These are phyloP conservation scores for Cololabis saira DNA, from an alignment of 2,113 vertebrate genomes.

Conservation along the genomic window DNA sequence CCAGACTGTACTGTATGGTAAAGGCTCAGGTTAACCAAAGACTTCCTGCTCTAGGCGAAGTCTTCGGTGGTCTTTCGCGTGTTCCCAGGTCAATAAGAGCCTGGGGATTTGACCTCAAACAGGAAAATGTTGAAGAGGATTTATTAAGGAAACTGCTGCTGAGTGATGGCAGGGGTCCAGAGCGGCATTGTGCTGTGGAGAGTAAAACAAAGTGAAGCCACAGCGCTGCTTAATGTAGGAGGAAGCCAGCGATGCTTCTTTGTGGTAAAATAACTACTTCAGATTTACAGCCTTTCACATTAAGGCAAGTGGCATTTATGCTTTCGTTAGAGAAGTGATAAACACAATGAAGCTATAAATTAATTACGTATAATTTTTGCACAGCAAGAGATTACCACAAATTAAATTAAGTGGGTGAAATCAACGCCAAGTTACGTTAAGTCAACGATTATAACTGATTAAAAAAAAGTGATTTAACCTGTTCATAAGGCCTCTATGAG, in stretches of 20 bases:
- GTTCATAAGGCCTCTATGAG: too few relatives aligned
- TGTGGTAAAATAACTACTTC: too few relatives aligned
- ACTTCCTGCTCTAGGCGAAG: constrained; percentile 52
- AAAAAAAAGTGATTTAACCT: too few relatives aligned
- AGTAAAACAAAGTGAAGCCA: constrained; percentile 10
- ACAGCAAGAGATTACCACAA: too few relatives aligned
- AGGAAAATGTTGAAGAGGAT: constrained; percentile 25
- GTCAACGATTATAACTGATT: too few relatives aligned
- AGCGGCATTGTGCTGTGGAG: background rate
- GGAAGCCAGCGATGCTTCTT: too few relatives aligned
- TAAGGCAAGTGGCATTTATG: background rate
- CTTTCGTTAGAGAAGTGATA: background rate
- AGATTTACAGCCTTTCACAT: too few relatives aligned
- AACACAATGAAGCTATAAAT: too few relatives aligned
- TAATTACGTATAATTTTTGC: too few relatives aligned
- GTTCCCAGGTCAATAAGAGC: constrained; percentile 35
- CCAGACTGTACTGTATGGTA: constrained; percentile 44
- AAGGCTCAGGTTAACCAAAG: constrained; percentile 41
- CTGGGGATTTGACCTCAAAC: constrained; percentile 38
- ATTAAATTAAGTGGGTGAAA: too few relatives aligned
- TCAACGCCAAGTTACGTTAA: too few relatives aligned
- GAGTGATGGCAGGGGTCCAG: constrained; percentile 19
- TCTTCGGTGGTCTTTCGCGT: constrained; percentile 41
- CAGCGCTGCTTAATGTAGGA: background rate
- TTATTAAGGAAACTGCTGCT: constrained; percentile 30